Evolutionary conservation across 2,113 vertebrate genomes (phyloP), one percentile per base, ranked within the genome.

Genomic region (Gila orcuttii): DNA sequence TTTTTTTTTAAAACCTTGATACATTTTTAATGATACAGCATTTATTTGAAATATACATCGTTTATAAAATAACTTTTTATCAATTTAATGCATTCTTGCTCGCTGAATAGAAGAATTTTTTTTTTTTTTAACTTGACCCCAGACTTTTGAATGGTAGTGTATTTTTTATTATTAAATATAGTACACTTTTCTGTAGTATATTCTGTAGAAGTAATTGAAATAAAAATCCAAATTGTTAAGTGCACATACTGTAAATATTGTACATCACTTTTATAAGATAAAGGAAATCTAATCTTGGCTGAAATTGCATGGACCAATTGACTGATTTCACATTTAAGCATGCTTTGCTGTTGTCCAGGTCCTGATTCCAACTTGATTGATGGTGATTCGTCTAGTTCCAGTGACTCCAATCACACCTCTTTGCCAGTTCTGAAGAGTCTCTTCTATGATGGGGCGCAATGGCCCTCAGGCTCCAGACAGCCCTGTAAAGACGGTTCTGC

Each of bases 351-450:
- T 85, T 23, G 4, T 87, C 0, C 64, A 94, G 93, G 89, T 76
- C 90, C 91, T 33, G 87, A 89, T 57, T 93, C 92, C 31, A 94
- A 94, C 60, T 88, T 87, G 2, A 89, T 90, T 33, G 89, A 90
- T 36, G 81, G 88, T 0, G 89, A 92, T 21, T 86, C 91, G 0
- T 88, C 91, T 15, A 60, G 89, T 84, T 82, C 85, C 1, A 94
- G 93, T 42, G 89, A 88, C 59, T 69, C 90, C 2, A 87, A 79
- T 42, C 31, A 39, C 15, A 59, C 84, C 15, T 33, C 84, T 13
- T 82, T 77, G 68, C 79, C 87, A 17, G 50, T 86, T 60, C 74
- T 73, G 33, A 86, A 84, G 83, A 83, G 77, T 60, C 86, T n/a
- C 57, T 88, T 39, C 88, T 91, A 89, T 85, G 92, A 89, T 68